Evolutionary conservation across 2,797 vertebrate genomes (phyloP).

Genomic region (Nasua narica): DNA sequence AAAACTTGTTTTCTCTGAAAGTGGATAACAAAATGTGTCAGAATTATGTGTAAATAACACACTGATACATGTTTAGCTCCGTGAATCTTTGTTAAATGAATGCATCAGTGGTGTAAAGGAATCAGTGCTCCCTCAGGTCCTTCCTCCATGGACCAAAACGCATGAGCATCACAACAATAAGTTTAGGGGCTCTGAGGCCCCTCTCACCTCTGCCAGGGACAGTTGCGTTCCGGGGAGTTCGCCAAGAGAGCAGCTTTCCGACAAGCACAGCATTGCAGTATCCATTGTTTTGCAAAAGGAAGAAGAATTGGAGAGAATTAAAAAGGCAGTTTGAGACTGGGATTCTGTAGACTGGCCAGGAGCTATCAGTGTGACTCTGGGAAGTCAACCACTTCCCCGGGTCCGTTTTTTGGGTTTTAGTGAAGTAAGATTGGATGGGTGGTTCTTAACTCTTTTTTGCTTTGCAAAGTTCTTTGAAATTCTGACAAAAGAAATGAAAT

Average conservation of each 20-base stretch:
- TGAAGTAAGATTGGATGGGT: background rate
- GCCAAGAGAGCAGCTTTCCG: background rate
- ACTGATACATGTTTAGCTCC: background rate
- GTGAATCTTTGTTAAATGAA: background rate
- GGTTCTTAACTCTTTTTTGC: background rate
- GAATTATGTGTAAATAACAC: background rate
- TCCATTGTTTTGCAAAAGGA: conserved; percentile 30
- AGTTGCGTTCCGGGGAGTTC: background rate
- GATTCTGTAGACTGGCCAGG: background rate
- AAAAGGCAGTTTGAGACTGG: background rate
- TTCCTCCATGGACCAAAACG: background rate
- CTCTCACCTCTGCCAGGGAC: background rate
- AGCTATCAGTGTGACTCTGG: background rate
- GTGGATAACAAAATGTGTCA: background rate
- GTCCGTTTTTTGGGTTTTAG: background rate
- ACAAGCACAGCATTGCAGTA: background rate
- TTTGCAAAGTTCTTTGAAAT: conserved; percentile 19
- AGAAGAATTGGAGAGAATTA: background rate
- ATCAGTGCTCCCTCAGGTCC: background rate
- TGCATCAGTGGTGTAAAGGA: background rate
- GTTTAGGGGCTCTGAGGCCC: background rate
- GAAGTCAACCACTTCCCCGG: background rate
- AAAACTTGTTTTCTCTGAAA: background rate
- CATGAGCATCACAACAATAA: background rate
- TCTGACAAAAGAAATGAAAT: background rate